These are phyloP conservation scores for Ctenopoma kingsleyae DNA, from an alignment of 2,797 vertebrate species.

Conservation along the genomic window DNA sequence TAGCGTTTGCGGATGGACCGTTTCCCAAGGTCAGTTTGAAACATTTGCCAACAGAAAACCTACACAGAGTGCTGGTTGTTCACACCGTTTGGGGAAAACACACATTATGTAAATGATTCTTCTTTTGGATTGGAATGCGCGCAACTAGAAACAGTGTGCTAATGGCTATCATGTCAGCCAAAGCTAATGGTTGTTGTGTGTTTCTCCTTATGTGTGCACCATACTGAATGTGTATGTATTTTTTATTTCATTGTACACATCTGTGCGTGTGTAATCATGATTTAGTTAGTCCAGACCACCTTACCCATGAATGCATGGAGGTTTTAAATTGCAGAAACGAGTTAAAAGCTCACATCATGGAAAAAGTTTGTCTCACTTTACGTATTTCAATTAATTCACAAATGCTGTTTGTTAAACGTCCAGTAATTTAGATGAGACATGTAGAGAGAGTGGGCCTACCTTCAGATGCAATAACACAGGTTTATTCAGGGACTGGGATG, in stretches of 20 bases:
- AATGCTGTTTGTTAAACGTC: conserved; percentile 47
- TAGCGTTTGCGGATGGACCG: conserved; percentile 80
- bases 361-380: conserved; percentile 54
- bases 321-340: conserved; percentile 8
- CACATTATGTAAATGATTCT: conserved; percentile 88
- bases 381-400: conserved; percentile 53
- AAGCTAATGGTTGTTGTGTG: conserved; percentile 78
- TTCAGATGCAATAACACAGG: conserved; percentile 38
- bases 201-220: conserved; percentile 50
- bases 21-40: conserved; percentile 87
- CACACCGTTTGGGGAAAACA: conserved; percentile 84
- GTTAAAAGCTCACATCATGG: conserved; percentile 32
- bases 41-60: conserved; percentile 86
- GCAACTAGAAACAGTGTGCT: conserved; percentile 76
- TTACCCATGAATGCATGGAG: conserved; percentile 9
- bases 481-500: conserved; percentile 36
- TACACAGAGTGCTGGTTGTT: conserved; percentile 84
- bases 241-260: conserved; percentile 1
- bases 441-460: neutral
- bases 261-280: conserved; percentile 3
- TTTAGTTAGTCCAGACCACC: conserved; percentile 11
- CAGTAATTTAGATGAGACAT: neutral
- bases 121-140: conserved; percentile 78
- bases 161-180: conserved; percentile 84
- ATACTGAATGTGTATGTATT: conserved; percentile 15